Evolutionary conservation across 1,140 invertebrate genomes (phyloP).

Genomic region (Scaptomyza montana): DNA sequence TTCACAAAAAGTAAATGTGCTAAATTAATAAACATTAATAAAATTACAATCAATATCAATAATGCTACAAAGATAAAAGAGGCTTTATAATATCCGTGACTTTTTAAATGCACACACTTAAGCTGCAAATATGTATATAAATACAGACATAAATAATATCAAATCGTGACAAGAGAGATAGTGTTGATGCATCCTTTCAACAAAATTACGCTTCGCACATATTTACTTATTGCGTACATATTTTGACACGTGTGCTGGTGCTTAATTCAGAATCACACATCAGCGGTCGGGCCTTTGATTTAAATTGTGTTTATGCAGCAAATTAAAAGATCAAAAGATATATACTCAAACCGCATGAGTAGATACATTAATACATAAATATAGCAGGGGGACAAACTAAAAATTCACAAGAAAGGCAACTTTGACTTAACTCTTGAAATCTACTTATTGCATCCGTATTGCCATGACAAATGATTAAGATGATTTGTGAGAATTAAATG

Average conservation of each 20-base stretch:
- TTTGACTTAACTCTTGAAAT: slow-evolving; percentile 17
- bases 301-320: slow-evolving; percentile 63
- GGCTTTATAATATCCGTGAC: neutral
- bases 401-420: slow-evolving; percentile 1
- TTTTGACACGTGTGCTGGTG: slow-evolving; percentile 63
- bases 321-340: slow-evolving; percentile 74
- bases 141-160: slow-evolving; percentile 20
- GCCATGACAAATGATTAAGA: slow-evolving; percentile 14
- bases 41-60: no score
- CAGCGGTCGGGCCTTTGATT: slow-evolving; percentile 68
- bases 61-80: neutral
- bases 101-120: neutral
- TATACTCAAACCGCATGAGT: slow-evolving; percentile 17
- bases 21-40: neutral
- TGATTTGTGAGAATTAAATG: slow-evolving; percentile 9
- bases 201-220: slow-evolving; percentile 44
- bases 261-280: slow-evolving; percentile 34
- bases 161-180: slow-evolving; percentile 23
- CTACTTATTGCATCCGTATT: slow-evolving; percentile 24
- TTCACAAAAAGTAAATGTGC: no score
- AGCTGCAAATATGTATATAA: neutral
- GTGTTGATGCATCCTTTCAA: slow-evolving; percentile 66
- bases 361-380: neutral
- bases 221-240: slow-evolving; percentile 61
- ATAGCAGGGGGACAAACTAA: slow-evolving; percentile 6